These are phyloP conservation scores for Tricholaema leucomelas DNA, from an alignment of 2,113 vertebrate genomes.

Conservation along the genomic window DNA sequence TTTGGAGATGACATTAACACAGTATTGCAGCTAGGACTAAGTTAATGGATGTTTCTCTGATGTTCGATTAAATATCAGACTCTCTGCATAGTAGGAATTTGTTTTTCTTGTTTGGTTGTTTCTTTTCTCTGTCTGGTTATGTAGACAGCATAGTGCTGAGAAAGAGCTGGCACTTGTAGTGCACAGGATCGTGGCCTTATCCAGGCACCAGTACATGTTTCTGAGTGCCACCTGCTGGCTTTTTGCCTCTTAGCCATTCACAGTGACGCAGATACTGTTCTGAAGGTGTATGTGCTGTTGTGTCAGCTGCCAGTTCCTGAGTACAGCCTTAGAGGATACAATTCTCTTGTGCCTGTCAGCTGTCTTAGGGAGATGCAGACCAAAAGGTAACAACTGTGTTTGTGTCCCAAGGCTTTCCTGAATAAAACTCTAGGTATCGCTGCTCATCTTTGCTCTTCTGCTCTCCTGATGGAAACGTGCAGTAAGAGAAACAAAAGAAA, in stretches of 20 bases:
- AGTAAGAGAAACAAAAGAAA: not conserved
- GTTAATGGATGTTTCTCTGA: not conserved
- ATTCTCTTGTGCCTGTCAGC: not conserved
- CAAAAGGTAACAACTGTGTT: not conserved
- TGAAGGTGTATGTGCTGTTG: not conserved
- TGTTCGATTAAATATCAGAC: not conserved
- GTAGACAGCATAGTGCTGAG: not conserved
- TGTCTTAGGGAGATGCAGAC: not conserved
- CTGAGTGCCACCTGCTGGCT: conserved; percentile 41
- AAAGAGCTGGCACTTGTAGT: not conserved
- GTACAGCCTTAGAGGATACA: not conserved
- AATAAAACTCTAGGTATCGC: not conserved
- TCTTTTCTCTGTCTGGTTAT: not conserved
- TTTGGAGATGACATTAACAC: not conserved
- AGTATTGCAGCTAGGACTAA: not conserved
- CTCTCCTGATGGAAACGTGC: not conserved
- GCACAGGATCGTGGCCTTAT: not conserved
- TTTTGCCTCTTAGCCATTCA: not conserved
- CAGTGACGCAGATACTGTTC: not conserved
- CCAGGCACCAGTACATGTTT: not conserved
- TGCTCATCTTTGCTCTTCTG: not conserved
- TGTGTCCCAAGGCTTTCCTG: not conserved
- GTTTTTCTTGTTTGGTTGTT: not conserved
- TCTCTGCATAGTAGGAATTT: not conserved
- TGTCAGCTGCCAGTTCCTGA: not conserved